Base-by-base conservation (phyloP, 2,888 invertebrate genomes). In the Rotaria magnacalcarata region DNA sequence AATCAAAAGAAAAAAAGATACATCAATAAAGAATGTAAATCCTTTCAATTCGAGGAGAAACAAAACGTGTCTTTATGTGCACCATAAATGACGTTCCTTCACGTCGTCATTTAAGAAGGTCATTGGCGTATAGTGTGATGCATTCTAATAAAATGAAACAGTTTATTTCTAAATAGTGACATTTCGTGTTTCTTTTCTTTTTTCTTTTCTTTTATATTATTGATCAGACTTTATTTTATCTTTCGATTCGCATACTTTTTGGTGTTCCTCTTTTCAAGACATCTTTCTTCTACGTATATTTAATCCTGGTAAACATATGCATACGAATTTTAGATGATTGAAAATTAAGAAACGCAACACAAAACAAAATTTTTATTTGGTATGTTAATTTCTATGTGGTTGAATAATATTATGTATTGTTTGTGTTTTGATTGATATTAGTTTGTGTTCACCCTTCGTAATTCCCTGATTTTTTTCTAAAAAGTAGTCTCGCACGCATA, bases 361-460 rank as follows among this genome's bases (percentile, higher is more conserved):
- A 34, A 34, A 34, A 34, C 34, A 34, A 34, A 27, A 34, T 27
- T 67, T 34, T 27, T 34, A 67, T 67, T 41, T 34, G 67, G 67
- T 67, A 67, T 41, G 67, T 34, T 14, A 67, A 34, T 34, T 27
- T 67, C 4, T 41, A 14, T 67, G 5, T 2, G 7, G n/a, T 2
- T 41, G 34, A 34, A 16, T 34, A 5, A 41, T 34, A 16, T 19
- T 16, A 11, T 67, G 16, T 67, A 34, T 67, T 67, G 27, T 67
- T 41, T 14, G 24, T 41, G 67, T 67, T 67, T 67, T 41, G 67
- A 67, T 67, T 67, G 67, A 67, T 41, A 67, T 67, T 67, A 67
- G 67, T 67, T 67, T 67, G 67, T 67, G 14, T 34, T 14, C 34
- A 67, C 19, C 67, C 67, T 67, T 16, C 67, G 16, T 34, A 56